Evolutionary conservation across 1,140 invertebrate genomes (phyloP), one percentile per base, ranked within the genome.

Genomic region (Macrocentrus cingulum): DNA sequence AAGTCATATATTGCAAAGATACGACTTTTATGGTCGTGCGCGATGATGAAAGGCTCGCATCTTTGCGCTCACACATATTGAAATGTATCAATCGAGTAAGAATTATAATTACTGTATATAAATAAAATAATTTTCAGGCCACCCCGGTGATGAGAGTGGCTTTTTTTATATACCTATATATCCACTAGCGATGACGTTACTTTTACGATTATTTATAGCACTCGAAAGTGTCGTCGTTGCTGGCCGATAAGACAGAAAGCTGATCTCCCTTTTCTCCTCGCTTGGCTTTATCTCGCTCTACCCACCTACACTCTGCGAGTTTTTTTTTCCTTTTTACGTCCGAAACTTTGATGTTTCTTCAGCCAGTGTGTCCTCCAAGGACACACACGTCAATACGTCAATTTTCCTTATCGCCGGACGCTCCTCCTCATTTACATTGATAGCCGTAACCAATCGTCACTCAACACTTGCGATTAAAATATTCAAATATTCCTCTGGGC

Each of bases 171-270:
- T n/a, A 4, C 13, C 36, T 39, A 39, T 39, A 39, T 34, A 11
- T 34, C 11, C 11, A 18, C 29, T 13, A n/a, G 34, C 45, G 46
- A 57, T 57, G 46, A 58, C 48, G 16, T 51, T 58, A 58, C 56
- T 51, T 58, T 58, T 58, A 58, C 48, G 56, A 58, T 58, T 58
- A 58, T 58, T 58, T 58, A 58, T 58, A 58, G 56, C 25, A 51
- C 56, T 58, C 37, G 20, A 58, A 58, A 58, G 48, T 58, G 37
- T 58, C 56, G 29, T 56, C 9, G 52, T 13, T 34, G 39, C 42
- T n/a, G 39, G 11, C 20, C 37, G 56, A 58, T 58, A 58, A 58
- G 56, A 58, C 37, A 34, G 37, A 42, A 56, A 51, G 51, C 56
- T 4, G 48, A 58, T 58, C 56, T 51, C 16, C 44, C 23, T 58